These are phyloP conservation scores for Anodontia alba DNA, from an alignment of 2,888 invertebrate genomes.

Conservation along the genomic window DNA sequence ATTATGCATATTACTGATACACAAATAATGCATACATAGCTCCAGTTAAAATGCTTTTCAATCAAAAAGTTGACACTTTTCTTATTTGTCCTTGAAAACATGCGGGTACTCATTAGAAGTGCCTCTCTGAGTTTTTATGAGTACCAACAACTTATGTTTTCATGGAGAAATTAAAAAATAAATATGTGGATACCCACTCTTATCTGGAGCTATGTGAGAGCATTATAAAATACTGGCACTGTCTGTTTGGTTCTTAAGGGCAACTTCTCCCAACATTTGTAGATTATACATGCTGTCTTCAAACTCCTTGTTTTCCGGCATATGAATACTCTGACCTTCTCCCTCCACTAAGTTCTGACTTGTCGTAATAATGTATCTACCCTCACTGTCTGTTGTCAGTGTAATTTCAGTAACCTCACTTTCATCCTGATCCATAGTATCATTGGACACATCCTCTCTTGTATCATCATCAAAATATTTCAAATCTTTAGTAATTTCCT, in stretches of 20 bases:
- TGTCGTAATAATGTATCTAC: conserved; percentile 41
- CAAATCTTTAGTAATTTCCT: neutral
- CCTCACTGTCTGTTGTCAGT: conserved; percentile 33
- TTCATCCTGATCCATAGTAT: neutral
- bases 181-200: no score
- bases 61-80: no score
- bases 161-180: no score
- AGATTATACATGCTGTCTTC: conserved; percentile 73
- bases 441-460: conserved; percentile 23
- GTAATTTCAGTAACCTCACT: neutral
- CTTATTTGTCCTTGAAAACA: no score
- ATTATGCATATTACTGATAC: no score
- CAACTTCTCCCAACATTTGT: conserved; percentile 80
- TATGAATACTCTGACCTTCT: conserved; percentile 19
- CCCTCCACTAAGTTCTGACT: conserved; percentile 6
- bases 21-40: no score
- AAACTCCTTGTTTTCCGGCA: conserved; percentile 26
- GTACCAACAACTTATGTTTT: no score
- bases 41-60: no score
- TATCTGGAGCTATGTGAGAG: no score
- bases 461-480: neutral
- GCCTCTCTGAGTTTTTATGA: no score
- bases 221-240: neutral
- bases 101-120: no score
- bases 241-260: conserved; percentile 56